Evolutionary conservation across 2,113 vertebrate species (phyloP).

Genomic region (Hypomesus transpacificus): DNA sequence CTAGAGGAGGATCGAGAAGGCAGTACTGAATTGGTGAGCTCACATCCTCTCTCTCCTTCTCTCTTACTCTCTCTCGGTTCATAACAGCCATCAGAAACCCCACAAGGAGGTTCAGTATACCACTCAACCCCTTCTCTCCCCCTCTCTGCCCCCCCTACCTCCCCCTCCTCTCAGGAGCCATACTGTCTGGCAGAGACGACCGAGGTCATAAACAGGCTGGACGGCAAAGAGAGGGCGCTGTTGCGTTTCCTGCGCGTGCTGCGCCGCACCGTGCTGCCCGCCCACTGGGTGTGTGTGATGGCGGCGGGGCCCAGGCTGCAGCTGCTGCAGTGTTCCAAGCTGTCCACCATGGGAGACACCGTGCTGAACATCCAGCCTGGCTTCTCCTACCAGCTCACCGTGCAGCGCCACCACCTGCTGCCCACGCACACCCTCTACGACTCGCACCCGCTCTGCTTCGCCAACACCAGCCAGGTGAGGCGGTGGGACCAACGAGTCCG

Average conservation of each 20-base stretch:
- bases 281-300: constrained; percentile 55
- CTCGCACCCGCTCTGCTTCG: constrained; percentile 36
- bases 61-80: not conserved
- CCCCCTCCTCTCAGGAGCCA: constrained; percentile 20
- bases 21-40: not conserved
- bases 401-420: constrained; percentile 52
- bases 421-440: constrained; percentile 48
- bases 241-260: constrained; percentile 36
- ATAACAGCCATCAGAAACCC: not conserved
- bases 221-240: constrained; percentile 27
- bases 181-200: constrained; percentile 37
- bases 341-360: constrained; percentile 57
- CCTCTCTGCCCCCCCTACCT: not conserved
- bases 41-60: not conserved
- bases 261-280: constrained; percentile 38
- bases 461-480: constrained; percentile 20
- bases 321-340: constrained; percentile 57
- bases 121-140: not conserved
- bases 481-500: not conserved
- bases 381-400: constrained; percentile 48
- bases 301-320: constrained; percentile 46
- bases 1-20: too few relatives aligned
- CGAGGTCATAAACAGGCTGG: not conserved
- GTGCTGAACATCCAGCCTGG: constrained; percentile 47
- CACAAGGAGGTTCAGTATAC: not conserved